Conservation (phyloP, 2,113 vertebrate genomes). For the Muntiacus muntjak region DNA sequence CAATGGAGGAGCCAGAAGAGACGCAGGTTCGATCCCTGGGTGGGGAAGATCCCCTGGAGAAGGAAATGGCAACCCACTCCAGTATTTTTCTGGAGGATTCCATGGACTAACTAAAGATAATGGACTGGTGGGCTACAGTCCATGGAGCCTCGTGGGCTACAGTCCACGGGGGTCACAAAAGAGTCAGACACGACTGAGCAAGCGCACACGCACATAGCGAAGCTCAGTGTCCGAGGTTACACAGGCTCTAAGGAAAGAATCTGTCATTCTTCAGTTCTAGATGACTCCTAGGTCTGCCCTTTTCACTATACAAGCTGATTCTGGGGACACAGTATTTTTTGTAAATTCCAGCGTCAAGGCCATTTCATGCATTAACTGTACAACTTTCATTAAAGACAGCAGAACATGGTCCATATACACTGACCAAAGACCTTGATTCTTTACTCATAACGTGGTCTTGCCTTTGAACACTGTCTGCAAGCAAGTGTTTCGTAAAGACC, state of each 20-base stretch:
- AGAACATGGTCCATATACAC: background rate
- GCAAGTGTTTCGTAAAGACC: background rate
- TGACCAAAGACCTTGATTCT: background rate
- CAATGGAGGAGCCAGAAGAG: background rate
- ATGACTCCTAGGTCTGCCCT: background rate
- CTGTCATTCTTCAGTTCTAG: background rate
- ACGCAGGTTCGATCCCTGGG: background rate
- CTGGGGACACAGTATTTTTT: background rate
- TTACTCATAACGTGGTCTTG: background rate
- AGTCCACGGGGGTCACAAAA: background rate
- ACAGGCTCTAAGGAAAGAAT: background rate
- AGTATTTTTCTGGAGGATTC: background rate
- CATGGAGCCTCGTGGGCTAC: background rate
- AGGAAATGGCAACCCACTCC: background rate
- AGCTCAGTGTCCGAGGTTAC: background rate
- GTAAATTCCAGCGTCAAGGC: background rate
- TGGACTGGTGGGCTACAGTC: background rate
- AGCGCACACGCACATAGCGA: accelerated
- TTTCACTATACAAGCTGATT: background rate
- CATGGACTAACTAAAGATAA: background rate
- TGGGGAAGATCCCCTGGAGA: background rate
- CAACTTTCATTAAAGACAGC: background rate
- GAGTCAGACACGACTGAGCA: background rate
- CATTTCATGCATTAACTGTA: background rate
- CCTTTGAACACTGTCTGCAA: background rate